Percentiles rank a stretch among this genome's conserved stretches.
These are phyloP conservation scores for Pterocles orientalis DNA, from an alignment of 2,113 vertebrate genomes.

Conservation along the genomic window DNA sequence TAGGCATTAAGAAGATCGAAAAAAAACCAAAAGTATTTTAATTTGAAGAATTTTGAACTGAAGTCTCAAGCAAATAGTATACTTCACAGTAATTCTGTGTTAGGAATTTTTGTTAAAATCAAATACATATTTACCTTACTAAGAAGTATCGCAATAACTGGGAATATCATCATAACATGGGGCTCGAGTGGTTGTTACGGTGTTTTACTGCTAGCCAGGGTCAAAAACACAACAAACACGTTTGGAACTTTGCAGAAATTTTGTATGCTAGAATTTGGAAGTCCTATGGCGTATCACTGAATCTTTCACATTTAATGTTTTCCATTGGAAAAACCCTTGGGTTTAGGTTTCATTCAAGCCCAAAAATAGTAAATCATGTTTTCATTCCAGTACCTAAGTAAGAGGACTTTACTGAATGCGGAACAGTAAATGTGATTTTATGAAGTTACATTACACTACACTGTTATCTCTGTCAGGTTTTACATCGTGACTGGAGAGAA, in stretches of 20 bases:
- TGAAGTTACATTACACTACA: neutral
- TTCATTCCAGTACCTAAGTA: neutral
- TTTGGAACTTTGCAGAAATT: neutral
- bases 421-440: neutral
- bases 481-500: conserved; percentile 4
- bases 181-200: no score
- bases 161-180: neutral
- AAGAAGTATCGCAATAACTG: neutral
- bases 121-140: neutral
- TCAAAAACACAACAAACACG: neutral
- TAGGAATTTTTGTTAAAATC: neutral
- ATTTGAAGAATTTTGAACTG: neutral
- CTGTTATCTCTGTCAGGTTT: conserved; percentile 18
- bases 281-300: neutral
- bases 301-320: conserved; percentile 11
- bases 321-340: neutral
- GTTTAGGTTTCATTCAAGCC: neutral
- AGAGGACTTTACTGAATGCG: neutral
- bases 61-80: neutral
- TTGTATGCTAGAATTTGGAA: neutral
- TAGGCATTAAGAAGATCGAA: neutral
- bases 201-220: no score
- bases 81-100: neutral
- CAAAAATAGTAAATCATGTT: neutral
- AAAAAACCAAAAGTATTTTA: neutral